Evolutionary conservation across 2,888 invertebrate genomes (phyloP).

Genomic region (Hofmannophila pseudospretella): DNA sequence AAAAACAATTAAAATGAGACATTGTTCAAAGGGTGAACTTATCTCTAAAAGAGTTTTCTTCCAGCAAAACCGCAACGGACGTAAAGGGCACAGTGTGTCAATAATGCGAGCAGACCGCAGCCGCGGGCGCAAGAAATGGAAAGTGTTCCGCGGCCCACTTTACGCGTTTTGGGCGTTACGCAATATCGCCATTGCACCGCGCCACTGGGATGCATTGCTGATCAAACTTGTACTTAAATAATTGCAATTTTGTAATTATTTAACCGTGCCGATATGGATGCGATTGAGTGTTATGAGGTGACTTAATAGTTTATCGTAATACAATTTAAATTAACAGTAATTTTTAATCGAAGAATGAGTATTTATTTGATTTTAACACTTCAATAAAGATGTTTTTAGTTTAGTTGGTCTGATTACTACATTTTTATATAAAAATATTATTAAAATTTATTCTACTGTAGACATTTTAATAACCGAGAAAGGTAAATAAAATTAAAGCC

Average conservation of each 20-base stretch:
- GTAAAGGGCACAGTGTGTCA: constrained; percentile 16
- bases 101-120: constrained; percentile 27
- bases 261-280: not conserved
- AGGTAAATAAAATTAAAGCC: too few species aligned
- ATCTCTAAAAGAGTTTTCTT: too few species aligned
- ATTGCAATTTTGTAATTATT: constrained; percentile 3
- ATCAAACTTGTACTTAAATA: constrained; percentile 4
- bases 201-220: constrained; percentile 28
- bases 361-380: too few species aligned
- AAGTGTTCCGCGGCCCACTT: constrained; percentile 59
- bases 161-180: constrained; percentile 45
- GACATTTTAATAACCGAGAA: too few species aligned
- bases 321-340: not conserved
- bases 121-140: constrained; percentile 48
- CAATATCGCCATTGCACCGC: constrained; percentile 32
- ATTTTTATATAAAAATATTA: too few species aligned
- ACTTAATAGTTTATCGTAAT: not conserved
- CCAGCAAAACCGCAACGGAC: too few species aligned
- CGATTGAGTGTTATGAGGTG: not conserved
- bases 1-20: too few species aligned
- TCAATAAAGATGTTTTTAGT: too few species aligned
- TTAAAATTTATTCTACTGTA: too few species aligned
- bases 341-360: too few species aligned
- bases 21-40: too few species aligned
- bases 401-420: too few species aligned